These are phyloP conservation scores for Pinna nobilis DNA, from an alignment of 1,140 invertebrate species.

Conservation along the genomic window DNA sequence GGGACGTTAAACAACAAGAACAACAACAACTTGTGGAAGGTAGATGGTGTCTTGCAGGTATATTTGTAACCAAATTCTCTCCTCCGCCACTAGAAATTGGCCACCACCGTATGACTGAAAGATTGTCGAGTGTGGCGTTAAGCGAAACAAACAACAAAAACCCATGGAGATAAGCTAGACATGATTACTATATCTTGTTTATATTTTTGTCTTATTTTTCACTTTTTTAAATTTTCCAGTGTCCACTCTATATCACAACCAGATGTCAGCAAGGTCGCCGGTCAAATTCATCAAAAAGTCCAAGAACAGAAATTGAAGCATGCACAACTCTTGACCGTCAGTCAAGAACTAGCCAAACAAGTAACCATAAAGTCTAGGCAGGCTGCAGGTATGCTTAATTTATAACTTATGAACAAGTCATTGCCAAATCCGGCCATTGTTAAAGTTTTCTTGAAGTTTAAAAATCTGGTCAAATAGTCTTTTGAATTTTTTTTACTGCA, in stretches of 20 bases:
- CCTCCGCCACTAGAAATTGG: too few species aligned
- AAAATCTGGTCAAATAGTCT: too few species aligned
- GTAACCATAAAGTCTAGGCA: constrained; percentile 95
- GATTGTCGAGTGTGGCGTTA: too few species aligned
- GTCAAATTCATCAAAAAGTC: constrained; percentile 76
- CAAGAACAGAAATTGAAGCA: constrained; percentile 89
- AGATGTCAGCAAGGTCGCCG: constrained; percentile 51
- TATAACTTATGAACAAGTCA: constrained; percentile 1
- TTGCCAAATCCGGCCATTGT: background rate
- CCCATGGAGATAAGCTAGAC: background rate
- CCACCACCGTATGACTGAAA: too few species aligned
- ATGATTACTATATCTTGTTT: background rate
- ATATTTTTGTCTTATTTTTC: background rate
- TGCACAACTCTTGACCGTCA: constrained; percentile 90
- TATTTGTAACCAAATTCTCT: too few species aligned
- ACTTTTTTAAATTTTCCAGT: constrained; percentile 14
- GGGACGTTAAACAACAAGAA: too few species aligned
- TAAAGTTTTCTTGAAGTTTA: too few species aligned
- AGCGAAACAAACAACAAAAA: background rate
- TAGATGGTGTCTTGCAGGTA: background rate
- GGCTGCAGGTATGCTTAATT: constrained; percentile 85
- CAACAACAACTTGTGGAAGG: too few species aligned
- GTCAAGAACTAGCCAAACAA: constrained; percentile 93
- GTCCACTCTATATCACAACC: constrained; percentile 64
- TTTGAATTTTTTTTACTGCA: too few species aligned